Conservation (phyloP, 2,797 vertebrate species). For the Dryobates pubescens region DNA sequence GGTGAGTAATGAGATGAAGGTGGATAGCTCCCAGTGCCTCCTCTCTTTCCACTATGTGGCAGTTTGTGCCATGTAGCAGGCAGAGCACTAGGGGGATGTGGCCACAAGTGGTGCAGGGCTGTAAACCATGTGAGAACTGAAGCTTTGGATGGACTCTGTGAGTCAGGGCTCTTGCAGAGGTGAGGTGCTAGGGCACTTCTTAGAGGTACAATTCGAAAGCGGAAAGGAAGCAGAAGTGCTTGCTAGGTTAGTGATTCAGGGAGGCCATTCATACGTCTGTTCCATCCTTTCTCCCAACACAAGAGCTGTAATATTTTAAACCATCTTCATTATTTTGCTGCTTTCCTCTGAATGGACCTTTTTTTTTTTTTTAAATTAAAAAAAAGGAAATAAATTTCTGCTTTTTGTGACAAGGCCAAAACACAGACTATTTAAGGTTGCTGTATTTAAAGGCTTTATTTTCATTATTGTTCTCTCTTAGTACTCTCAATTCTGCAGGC, state of each 20-base stretch:
- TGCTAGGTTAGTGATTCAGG: neutral
- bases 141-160: neutral
- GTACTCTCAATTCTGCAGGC: neutral
- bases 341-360: neutral
- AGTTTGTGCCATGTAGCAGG: neutral
- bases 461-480: constrained; percentile 29
- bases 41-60: accelerated
- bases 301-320: neutral
- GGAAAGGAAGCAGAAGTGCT: neutral
- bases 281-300: neutral
- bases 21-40: neutral
- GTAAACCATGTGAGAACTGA: accelerated
- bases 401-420: neutral
- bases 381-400: neutral
- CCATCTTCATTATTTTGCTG: constrained; percentile 24
- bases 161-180: accelerated
- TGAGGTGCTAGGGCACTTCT: neutral
- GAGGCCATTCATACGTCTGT: neutral
- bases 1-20: neutral
- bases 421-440: constrained; percentile 7
- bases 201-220: neutral
- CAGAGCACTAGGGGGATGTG: neutral
- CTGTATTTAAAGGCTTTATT: constrained; percentile 34
- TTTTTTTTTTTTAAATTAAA: neutral
- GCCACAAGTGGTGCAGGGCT: accelerated